Evolutionary conservation across 2,888 invertebrate species (phyloP).

Genomic region (Leucozona laternaria): DNA sequence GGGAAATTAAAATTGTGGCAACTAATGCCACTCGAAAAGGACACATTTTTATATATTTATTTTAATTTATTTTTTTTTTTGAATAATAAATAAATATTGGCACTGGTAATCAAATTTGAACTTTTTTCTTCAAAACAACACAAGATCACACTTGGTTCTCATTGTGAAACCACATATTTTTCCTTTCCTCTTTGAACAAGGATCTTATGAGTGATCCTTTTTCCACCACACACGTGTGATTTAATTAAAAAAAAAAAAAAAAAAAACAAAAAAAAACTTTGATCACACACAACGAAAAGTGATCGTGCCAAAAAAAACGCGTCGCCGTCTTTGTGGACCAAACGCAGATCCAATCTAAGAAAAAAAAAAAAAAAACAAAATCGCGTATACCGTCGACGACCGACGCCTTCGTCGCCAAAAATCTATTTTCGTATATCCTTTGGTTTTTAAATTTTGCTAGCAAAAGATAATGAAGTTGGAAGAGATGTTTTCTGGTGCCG

Average conservation of each 20-base stretch:
- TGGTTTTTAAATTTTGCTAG: conserved; percentile 60
- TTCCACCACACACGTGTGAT: conserved; percentile 42
- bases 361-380: conserved; percentile 20
- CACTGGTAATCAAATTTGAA: conserved; percentile 34
- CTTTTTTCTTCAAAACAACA: conserved; percentile 23
- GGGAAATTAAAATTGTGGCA: conserved; percentile 47
- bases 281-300: conserved; percentile 61
- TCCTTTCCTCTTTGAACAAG: conserved; percentile 4
- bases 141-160: conserved; percentile 54
- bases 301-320: conserved; percentile 67
- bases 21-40: conserved; percentile 63
- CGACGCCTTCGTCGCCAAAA: conserved; percentile 75
- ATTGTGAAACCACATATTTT: conserved; percentile 54
- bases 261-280: conserved; percentile 17
- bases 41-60: conserved; percentile 44
- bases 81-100: conserved; percentile 2
- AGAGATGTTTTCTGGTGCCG: conserved; percentile 16
- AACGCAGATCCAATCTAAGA: conserved; percentile 20
- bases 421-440: conserved; percentile 76
- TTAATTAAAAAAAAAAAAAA: background rate
- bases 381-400: conserved; percentile 32
- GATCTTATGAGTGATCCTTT: conserved; percentile 48
- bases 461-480: conserved; percentile 52
- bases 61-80: conserved; percentile 25
- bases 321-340: conserved; percentile 21